Percentiles rank a stretch among this genome's conserved stretches.
Conservation (phyloP, 2,797 vertebrate species). For the Rhyacichthys aspro region DNA sequence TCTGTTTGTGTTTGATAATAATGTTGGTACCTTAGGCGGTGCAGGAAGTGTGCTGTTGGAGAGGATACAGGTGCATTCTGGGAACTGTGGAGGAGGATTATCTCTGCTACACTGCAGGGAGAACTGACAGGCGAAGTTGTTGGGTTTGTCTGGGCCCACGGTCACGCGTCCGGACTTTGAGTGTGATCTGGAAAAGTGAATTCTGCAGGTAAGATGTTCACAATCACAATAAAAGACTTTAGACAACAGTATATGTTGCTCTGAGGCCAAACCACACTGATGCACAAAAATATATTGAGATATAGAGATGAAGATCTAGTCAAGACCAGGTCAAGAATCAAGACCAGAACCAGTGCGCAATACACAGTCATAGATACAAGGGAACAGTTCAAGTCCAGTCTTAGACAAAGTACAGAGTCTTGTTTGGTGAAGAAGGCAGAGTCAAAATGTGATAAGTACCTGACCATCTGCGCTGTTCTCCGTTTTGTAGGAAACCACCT, state of each 20-base stretch:
- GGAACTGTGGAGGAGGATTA: neutral
- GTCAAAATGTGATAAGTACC: too few species aligned
- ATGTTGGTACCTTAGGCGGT: neutral
- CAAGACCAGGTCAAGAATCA: too few species aligned
- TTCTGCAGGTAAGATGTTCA: neutral
- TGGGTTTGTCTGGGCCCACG: neutral
- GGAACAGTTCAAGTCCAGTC: too few species aligned
- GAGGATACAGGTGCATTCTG: neutral
- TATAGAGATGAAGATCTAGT: too few species aligned
- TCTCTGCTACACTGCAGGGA: neutral
- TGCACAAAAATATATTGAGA: too few species aligned
- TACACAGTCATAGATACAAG: too few species aligned
- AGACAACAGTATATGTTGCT: neutral
- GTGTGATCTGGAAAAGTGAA: neutral
- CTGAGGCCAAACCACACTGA: too few species aligned
- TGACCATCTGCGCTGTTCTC: neutral
- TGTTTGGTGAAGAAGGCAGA: too few species aligned
- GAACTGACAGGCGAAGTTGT: constrained; percentile 4
- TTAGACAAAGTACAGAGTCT: too few species aligned
- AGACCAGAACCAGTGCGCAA: too few species aligned
- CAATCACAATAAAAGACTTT: neutral
- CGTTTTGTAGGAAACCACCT: constrained; percentile 5
- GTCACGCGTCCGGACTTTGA: neutral
- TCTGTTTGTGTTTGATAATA: neutral
- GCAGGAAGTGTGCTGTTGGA: neutral